Evolutionary conservation across 1,140 invertebrate species (phyloP).

Genomic region (Trichonephila clavata): DNA sequence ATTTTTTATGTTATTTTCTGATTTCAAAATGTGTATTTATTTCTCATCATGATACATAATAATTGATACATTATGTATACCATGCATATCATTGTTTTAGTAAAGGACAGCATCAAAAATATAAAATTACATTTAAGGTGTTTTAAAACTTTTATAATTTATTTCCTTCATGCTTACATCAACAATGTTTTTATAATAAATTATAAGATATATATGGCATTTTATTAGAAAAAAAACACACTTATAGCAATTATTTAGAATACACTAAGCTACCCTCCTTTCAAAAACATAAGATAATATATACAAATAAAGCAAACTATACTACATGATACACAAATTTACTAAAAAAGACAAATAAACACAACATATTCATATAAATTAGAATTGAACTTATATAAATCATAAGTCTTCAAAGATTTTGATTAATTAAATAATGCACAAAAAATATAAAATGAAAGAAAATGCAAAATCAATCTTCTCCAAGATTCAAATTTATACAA

Average conservation of each 20-base stretch:
- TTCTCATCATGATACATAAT: no score
- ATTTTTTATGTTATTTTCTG: no score
- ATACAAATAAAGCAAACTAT: not conserved
- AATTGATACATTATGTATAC: no score
- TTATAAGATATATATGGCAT: no score
- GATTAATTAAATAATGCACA: conserved; percentile 14
- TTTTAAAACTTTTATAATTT: no score
- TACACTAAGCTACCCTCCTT: not conserved
- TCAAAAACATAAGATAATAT: not conserved
- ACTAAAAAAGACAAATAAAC: not conserved
- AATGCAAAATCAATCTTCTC: not conserved
- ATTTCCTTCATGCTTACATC: no score
- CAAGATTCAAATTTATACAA: not conserved
- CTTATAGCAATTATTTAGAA: not conserved
- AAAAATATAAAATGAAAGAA: not conserved
- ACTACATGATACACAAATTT: not conserved
- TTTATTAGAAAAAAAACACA: not conserved
- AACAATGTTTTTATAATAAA: no score
- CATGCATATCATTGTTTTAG: no score
- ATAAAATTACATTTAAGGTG: no score
- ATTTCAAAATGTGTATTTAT: no score
- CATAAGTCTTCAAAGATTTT: not conserved
- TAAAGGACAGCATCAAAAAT: no score
- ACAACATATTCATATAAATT: not conserved
- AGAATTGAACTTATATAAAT: not conserved